These are phyloP conservation scores for Nesospiza acunhae DNA, from an alignment of 2,113 vertebrate genomes.

Conservation along the genomic window DNA sequence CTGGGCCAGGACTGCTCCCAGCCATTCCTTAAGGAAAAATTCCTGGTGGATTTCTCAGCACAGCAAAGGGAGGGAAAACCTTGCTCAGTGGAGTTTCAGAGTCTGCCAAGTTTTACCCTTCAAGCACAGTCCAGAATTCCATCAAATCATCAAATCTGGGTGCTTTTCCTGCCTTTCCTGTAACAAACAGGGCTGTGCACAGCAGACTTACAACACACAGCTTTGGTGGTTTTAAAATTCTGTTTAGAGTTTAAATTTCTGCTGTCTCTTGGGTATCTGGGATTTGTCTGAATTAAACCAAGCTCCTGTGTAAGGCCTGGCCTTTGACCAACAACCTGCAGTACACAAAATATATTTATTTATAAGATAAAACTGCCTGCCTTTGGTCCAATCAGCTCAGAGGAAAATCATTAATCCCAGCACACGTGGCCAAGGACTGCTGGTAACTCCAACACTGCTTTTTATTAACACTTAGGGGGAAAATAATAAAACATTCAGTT, in stretches of 20 bases:
- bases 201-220: not conserved
- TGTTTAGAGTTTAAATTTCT: not conserved
- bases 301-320: not conserved
- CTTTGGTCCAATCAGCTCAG: not conserved
- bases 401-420: slow-evolving; percentile 10
- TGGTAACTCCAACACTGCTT: not conserved
- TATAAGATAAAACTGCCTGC: not conserved
- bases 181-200: not conserved
- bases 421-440: not conserved
- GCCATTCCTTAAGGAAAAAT: not conserved
- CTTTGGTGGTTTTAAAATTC: not conserved
- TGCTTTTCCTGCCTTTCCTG: not conserved
- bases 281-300: not conserved
- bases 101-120: not conserved
- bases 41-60: not conserved
- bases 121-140: not conserved
- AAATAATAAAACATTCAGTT: slow-evolving; percentile 46
- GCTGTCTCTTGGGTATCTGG: not conserved
- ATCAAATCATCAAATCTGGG: accelerated
- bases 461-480: slow-evolving; percentile 54
- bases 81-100: not conserved
- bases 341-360: not conserved
- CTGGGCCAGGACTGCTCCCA: not conserved
- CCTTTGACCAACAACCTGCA: not conserved
- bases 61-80: not conserved